Evolutionary conservation across 2,888 invertebrate species (phyloP).

Genomic region (Ochropleura plecta): DNA sequence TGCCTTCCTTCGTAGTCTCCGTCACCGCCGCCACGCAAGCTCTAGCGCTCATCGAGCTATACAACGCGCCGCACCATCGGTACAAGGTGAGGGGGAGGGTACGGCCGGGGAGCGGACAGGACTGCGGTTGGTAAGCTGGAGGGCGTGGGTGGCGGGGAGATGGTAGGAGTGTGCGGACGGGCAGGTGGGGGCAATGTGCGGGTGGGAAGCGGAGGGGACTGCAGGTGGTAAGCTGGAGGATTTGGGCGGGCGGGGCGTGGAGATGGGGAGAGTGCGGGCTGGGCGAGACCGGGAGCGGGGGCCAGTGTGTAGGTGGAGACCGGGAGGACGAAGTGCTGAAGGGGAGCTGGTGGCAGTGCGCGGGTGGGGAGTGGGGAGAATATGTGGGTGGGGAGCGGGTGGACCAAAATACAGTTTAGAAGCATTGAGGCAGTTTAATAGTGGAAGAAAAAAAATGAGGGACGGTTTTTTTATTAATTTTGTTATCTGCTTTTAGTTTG

Average conservation of each 20-base stretch:
- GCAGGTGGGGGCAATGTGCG: too few species aligned
- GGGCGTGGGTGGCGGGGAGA: too few species aligned
- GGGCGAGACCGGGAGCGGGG: too few species aligned
- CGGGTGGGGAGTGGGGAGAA: too few species aligned
- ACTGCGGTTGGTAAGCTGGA: neutral
- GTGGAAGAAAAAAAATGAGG: neutral
- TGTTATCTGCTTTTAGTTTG: conserved; percentile 2
- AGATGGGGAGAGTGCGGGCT: neutral
- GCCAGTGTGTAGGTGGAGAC: neutral
- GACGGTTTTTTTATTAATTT: neutral
- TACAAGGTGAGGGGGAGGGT: conserved; percentile 92
- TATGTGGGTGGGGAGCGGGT: neutral
- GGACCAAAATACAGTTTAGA: neutral
- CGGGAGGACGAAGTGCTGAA: neutral
- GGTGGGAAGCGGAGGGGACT: neutral
- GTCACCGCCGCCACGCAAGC: conserved; percentile 99
- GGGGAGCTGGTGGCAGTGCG: neutral
- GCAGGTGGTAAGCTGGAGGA: too few species aligned
- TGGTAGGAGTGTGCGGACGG: too few species aligned
- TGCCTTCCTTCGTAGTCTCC: conserved; percentile 99
- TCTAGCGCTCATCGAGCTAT: conserved; percentile 98
- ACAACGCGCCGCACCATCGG: conserved; percentile 98
- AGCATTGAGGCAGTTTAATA: neutral
- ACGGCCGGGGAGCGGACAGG: neutral
- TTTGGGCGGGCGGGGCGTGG: too few species aligned